phyloP scores from a whole-genome alignment of 2,888 invertebrate species.

The Oeneis ivallda region DNA sequence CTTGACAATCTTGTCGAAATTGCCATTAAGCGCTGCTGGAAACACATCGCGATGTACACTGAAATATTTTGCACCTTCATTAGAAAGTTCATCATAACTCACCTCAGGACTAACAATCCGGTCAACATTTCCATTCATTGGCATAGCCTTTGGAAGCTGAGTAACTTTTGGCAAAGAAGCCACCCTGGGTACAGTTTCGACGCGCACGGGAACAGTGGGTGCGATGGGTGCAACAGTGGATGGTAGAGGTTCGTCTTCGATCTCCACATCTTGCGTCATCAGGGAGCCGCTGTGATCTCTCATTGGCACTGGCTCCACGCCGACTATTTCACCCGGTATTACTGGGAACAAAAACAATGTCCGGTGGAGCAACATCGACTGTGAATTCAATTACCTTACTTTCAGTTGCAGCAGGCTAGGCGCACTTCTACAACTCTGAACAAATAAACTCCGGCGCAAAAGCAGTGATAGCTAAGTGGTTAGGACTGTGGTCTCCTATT shows the following conservation, averaged over 20 bases:
- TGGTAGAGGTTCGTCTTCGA: constrained; percentile 39
- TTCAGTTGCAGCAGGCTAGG: too few relatives aligned
- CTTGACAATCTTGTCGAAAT: too few relatives aligned
- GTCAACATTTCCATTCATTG: constrained; percentile 46
- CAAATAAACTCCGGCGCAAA: too few relatives aligned
- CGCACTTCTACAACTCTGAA: too few relatives aligned
- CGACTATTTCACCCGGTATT: constrained; percentile 84
- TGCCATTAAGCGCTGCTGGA: too few relatives aligned
- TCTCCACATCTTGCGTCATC: constrained; percentile 37
- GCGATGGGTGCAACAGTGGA: constrained; percentile 18
- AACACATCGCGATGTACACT: too few relatives aligned
- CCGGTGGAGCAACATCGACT: too few relatives aligned
- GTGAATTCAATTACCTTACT: too few relatives aligned
- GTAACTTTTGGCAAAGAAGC: constrained; percentile 17
- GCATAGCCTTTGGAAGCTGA: constrained; percentile 31
- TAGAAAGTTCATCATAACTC: not conserved
- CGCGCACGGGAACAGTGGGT: constrained; percentile 25
- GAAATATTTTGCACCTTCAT: not conserved
- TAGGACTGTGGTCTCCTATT: too few relatives aligned
- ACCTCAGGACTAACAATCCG: constrained; percentile 61
- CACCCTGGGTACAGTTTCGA: constrained; percentile 22
- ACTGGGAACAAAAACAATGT: constrained; percentile 26
- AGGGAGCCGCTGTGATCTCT: constrained; percentile 23
- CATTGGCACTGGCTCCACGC: constrained; percentile 79
- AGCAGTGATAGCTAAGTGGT: too few relatives aligned